Evolutionary conservation across 2,888 invertebrate species (phyloP), one percentile per base, ranked within the genome.

Genomic region (Mythimna ferrago): DNA sequence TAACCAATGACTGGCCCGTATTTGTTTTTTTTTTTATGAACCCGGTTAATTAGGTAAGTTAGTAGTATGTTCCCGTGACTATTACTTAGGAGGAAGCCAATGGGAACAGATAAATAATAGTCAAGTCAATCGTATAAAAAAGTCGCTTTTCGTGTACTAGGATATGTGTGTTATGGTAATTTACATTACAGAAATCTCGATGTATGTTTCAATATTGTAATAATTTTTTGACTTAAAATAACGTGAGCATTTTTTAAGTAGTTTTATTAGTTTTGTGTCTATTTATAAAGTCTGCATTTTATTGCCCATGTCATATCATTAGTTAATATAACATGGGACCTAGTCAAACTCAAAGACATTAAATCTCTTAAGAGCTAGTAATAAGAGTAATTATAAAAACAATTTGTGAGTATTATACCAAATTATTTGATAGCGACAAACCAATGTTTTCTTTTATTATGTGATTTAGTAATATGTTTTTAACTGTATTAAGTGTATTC

Each of bases 261-360:
- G 38, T 11, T 56, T 26, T 11, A 26, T 60, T 60, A 60, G 38
- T 11, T 56, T 26, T 11, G 56, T 60, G 38, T 38, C 11, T 38
- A 38, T 38, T n/a, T 51, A 16, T 19, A 38, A 60, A 38, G 14
- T 60, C 60, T 60, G 38, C 38, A 60, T 60, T 60, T 60, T 38
- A 38, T 60, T 60, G 9, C 58, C 35, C n/a, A 58, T 58, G 58
- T 58, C 58, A 58, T n/a, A 58, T 11, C n/a, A 48, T 48, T 48
- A 16, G 48, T 5, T 48, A 16, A 48, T 48, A 16, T 48, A 48
- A 58, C 35, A 58, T 58, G 35, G 58, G 58, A 38, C 58, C 21
- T 44, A 32, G 62, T 58, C 48, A 48, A 48, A 48, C 48, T 48
- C 11, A 32, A 26, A 38, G 68, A 74, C 62, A 71, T 71, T 57